phyloP scores from a whole-genome alignment of 2,797 vertebrate species.

The Urocyon cinereoargenteus region DNA sequence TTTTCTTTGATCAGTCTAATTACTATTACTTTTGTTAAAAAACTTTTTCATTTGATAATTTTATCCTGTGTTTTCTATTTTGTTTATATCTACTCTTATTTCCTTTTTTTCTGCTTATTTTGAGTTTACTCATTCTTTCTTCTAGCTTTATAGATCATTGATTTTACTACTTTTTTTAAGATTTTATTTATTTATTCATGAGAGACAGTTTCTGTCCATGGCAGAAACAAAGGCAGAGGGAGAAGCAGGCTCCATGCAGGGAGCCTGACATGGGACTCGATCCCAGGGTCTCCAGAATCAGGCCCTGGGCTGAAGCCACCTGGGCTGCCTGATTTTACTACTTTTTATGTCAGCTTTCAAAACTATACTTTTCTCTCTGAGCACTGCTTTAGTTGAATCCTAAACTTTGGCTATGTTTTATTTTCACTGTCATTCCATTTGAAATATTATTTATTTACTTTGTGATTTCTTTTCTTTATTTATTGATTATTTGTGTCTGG shows the following conservation, averaged over 20 bases:
- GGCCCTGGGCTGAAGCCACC: too few species aligned
- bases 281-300: too few species aligned
- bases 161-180: background rate
- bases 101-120: background rate
- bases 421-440: background rate
- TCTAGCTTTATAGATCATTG: background rate
- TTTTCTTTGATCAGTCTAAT: background rate
- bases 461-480: background rate
- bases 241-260: too few species aligned
- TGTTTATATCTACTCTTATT: background rate
- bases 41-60: background rate
- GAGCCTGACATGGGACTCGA: too few species aligned
- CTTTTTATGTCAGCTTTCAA: background rate
- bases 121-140: background rate
- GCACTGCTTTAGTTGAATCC: background rate
- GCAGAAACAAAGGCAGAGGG: too few species aligned
- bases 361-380: background rate
- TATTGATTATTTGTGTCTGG: constrained; percentile 15
- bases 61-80: background rate
- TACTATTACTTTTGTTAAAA: background rate
- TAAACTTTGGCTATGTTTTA: background rate
- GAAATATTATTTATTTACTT: background rate
- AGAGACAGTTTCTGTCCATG: too few species aligned
- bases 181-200: too few species aligned
- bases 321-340: background rate